These are phyloP conservation scores for Pherbina coryleti DNA, from an alignment of 2,888 invertebrate genomes.

Conservation along the genomic window DNA sequence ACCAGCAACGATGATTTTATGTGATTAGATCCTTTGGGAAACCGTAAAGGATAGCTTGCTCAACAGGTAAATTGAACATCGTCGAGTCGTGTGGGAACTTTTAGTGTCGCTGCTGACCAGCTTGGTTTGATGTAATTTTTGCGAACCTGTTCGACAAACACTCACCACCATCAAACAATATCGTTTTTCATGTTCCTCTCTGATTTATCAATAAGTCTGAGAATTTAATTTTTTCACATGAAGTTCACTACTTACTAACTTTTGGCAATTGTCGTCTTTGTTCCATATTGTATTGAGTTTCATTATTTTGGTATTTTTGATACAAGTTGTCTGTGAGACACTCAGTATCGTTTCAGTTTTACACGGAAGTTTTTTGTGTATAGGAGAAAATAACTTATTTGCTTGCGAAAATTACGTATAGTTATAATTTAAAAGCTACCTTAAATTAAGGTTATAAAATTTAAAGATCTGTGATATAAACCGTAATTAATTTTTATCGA, in stretches of 20 bases:
- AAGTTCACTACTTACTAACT: constrained; percentile 6
- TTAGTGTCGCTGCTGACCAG: not conserved
- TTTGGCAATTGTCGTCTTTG: not conserved
- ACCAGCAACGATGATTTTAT: not conserved
- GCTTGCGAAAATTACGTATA: no score
- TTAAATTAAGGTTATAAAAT: no score
- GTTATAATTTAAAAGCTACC: no score
- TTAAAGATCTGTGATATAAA: no score
- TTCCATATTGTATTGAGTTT: not conserved
- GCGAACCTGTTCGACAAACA: not conserved
- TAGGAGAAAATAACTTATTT: no score
- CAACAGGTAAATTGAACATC: constrained; percentile 17
- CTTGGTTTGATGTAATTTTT: not conserved
- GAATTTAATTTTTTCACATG: constrained; percentile 13
- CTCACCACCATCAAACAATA: not conserved
- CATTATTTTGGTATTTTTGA: not conserved
- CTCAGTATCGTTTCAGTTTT: no score
- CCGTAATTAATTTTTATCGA: no score
- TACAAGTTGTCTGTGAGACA: no score
- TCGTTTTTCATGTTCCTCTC: constrained; percentile 16
- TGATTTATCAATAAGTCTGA: constrained; percentile 12
- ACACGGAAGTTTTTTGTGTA: no score
- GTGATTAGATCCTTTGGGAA: constrained; percentile 26
- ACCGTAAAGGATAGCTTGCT: not conserved
- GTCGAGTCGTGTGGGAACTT: constrained; percentile 26